phyloP scores from a whole-genome alignment of 2,888 invertebrate genomes.

The Ornithoptera alexandrae region DNA sequence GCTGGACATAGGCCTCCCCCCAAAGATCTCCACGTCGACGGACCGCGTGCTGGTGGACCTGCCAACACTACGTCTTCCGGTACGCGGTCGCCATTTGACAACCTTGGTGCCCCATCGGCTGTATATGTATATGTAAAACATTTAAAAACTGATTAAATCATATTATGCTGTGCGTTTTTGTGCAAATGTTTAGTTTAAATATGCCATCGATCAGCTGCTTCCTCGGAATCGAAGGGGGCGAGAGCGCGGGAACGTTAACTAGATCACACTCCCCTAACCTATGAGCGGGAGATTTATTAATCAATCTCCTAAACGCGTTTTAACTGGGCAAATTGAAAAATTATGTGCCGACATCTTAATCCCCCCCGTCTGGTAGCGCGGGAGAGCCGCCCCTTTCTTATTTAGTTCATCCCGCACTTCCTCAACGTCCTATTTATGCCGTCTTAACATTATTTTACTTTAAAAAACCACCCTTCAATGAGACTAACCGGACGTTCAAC shows the following conservation, averaged over 20 bases:
- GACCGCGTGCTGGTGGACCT: too few species aligned
- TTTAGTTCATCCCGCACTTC: conserved; percentile 23
- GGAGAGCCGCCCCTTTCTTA: conserved; percentile 27
- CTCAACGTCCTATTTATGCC: conserved; percentile 18
- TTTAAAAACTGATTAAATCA: too few species aligned
- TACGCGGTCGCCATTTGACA: too few species aligned
- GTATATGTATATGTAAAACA: too few species aligned
- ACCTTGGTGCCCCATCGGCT: too few species aligned
- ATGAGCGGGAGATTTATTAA: conserved; percentile 70
- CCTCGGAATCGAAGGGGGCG: conserved; percentile 31
- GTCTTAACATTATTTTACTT: neutral
- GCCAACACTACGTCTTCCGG: too few species aligned
- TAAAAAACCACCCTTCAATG: too few species aligned
- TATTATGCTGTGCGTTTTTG: conserved; percentile 2
- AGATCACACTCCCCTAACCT: conserved; percentile 60
- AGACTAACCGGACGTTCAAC: too few species aligned
- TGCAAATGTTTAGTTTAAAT: conserved; percentile 26
- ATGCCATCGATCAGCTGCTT: conserved; percentile 29
- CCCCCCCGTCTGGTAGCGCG: conserved; percentile 35
- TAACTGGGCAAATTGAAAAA: conserved; percentile 73
- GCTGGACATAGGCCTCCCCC: too few species aligned
- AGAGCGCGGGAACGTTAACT: conserved; percentile 56
- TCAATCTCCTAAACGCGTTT: conserved; percentile 73
- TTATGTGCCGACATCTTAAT: conserved; percentile 64
- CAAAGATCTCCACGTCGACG: too few species aligned